Evolutionary conservation across 2,113 vertebrate genomes (phyloP).

Genomic region (Antennarius striatus): DNA sequence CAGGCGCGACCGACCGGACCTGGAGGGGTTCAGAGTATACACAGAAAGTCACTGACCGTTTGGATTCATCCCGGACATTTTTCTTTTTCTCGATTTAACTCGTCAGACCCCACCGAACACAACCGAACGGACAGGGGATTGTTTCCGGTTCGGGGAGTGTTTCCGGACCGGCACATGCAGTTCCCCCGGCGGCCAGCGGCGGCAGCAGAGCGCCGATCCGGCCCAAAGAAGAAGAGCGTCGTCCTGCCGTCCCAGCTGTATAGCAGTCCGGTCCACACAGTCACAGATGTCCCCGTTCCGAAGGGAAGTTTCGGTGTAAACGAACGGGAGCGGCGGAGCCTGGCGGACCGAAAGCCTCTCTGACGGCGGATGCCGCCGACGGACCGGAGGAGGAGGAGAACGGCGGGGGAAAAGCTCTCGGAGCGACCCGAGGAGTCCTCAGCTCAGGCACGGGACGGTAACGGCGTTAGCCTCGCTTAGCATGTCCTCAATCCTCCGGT

Average conservation of each 20-base stretch:
- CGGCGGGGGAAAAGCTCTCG: constrained; percentile 48
- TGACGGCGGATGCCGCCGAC: constrained; percentile 34
- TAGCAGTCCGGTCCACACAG: neutral
- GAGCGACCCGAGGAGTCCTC: constrained; percentile 25
- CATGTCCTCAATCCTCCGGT: too few relatives aligned
- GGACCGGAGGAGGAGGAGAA: constrained; percentile 41
- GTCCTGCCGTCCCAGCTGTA: constrained; percentile 6
- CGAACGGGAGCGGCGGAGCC: neutral
- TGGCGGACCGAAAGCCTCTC: neutral
- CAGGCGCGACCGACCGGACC: too few relatives aligned
- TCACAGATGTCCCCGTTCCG: constrained; percentile 12
- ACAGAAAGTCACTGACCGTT: too few relatives aligned
- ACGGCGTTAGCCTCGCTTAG: constrained; percentile 4
- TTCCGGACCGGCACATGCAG: too few relatives aligned
- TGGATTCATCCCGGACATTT: too few relatives aligned
- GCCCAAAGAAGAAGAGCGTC: neutral
- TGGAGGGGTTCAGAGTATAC: too few relatives aligned
- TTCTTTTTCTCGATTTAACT: too few relatives aligned
- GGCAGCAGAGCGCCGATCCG: too few relatives aligned
- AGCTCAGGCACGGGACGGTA: constrained; percentile 37
- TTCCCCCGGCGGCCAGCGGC: too few relatives aligned
- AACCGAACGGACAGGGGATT: too few relatives aligned
- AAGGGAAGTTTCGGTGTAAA: neutral
- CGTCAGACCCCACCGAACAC: too few relatives aligned
- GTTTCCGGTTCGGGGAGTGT: too few relatives aligned